Base-by-base conservation (phyloP, 2,888 invertebrate genomes). In the Micoletzkya japonica region DNA sequence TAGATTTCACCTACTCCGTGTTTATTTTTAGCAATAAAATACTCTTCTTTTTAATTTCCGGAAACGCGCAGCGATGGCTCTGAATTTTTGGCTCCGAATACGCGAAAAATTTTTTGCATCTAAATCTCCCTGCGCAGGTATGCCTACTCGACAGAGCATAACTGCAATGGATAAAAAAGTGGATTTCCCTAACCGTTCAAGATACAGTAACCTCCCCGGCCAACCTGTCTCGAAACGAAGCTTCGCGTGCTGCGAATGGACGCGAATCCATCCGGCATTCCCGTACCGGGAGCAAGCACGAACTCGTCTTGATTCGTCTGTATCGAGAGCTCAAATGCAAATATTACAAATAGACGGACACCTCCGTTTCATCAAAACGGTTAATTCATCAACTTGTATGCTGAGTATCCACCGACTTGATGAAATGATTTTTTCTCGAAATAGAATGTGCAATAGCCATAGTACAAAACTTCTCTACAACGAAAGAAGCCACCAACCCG, bases 281-380 rank as follows among this genome's bases (percentile, higher is more conserved):
- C 67, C 36, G 56, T 39, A 20, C 67, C 67, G 1, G 67, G 67
- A 57, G 74, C 70, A 26, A 75, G 66, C 36, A 75, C 75, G 54
- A 75, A 75, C 37, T 75, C 75, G 37, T 75, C 75, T 50, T 74
- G 73, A 50, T 74, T 75, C 39, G 75, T 73, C 52, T 73, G 75
- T 20, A 75, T 74, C n/a, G 75, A 75, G 2, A 75, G 34, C 72
- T 72, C 34, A 49, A 72, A 68, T 24, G n/a, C 26, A 6, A 28
- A 28, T 24, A n/a, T 44, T 28, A 39, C 49, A 1, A 61, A n/a
- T 14, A 10, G 44, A 44, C 44, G 14, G 17, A 14, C 10, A 44
- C 20, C 20, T 44, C 10, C 10, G 44, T 44, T 44, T 20, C 10
- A 44, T 10, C 20, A 20, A 44, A 44, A 14, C 44, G 17, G 44